Conservation (phyloP, 2,888 invertebrate species). For the Pycnomerus fuliginosus region DNA sequence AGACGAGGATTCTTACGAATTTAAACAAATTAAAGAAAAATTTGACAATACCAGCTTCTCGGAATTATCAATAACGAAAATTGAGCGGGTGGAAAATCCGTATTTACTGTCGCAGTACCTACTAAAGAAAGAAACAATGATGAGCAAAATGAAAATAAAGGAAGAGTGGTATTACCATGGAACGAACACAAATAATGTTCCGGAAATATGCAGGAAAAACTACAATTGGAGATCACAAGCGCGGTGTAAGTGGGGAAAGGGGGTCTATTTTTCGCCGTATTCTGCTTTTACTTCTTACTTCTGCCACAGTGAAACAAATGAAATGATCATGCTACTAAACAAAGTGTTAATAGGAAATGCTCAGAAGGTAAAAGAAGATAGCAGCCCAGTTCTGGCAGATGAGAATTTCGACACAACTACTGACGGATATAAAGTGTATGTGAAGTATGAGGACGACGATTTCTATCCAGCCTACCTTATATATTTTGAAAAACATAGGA, state of each 20-base stretch:
- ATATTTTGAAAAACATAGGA: too few species aligned
- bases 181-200: conserved; percentile 17
- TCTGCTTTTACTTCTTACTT: conserved; percentile 37
- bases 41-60: too few species aligned
- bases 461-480: neutral
- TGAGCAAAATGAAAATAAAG: neutral
- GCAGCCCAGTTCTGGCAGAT: neutral
- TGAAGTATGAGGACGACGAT: conserved; percentile 1
- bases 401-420: conserved; percentile 2
- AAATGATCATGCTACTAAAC: neutral
- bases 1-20: conserved; percentile 1
- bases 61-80: conserved; percentile 6
- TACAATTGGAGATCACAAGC: conserved; percentile 40
- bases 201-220: conserved; percentile 35
- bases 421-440: neutral
- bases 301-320: conserved; percentile 25
- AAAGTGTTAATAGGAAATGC: neutral
- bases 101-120: conserved; percentile 3
- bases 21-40: neutral
- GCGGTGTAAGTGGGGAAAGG: conserved; percentile 36
- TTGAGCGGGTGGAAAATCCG: conserved; percentile 8
- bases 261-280: conserved; percentile 38
- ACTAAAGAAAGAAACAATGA: conserved; percentile 6
- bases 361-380: neutral
- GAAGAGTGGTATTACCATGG: neutral